phyloP scores from a whole-genome alignment of 1,140 invertebrate genomes.

The Ceratina calcarata region DNA sequence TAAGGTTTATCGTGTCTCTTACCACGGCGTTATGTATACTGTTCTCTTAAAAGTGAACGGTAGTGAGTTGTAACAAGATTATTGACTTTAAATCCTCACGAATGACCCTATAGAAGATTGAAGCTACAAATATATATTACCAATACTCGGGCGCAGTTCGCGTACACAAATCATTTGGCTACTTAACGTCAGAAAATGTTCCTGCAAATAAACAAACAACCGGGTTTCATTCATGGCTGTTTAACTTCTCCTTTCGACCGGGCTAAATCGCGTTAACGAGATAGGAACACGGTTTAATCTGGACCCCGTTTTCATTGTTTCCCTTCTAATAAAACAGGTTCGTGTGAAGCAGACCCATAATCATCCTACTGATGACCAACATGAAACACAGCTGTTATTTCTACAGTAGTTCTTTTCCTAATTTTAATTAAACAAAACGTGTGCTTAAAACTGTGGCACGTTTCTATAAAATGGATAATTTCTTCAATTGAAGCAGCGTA shows the following conservation, averaged over 20 bases:
- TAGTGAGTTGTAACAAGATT: slow-evolving; percentile 69
- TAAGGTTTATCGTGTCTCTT: slow-evolving; percentile 69
- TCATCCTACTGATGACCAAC: no score
- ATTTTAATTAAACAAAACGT: not conserved
- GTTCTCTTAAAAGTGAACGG: slow-evolving; percentile 69
- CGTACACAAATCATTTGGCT: slow-evolving; percentile 32
- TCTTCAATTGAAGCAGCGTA: no score
- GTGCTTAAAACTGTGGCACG: no score
- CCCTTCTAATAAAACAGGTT: no score
- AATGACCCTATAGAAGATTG: slow-evolving; percentile 66
- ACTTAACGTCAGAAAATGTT: slow-evolving; percentile 20
- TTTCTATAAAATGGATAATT: no score
- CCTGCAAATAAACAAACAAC: not conserved
- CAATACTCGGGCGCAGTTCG: not conserved
- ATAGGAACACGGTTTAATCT: not conserved
- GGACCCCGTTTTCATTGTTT: not conserved
- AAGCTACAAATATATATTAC: slow-evolving; percentile 68
- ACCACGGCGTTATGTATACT: slow-evolving; percentile 66
- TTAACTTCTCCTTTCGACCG: not conserved
- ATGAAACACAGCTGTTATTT: not conserved
- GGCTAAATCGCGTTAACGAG: not conserved
- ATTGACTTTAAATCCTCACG: slow-evolving; percentile 67
- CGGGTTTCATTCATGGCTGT: not conserved
- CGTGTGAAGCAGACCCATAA: not conserved
- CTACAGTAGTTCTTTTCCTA: not conserved